A percentile compares a stretch with the other conserved stretches of the same genome.
Evolutionary conservation across 2,888 invertebrate genomes (phyloP).

Genomic region (Leucania comma): DNA sequence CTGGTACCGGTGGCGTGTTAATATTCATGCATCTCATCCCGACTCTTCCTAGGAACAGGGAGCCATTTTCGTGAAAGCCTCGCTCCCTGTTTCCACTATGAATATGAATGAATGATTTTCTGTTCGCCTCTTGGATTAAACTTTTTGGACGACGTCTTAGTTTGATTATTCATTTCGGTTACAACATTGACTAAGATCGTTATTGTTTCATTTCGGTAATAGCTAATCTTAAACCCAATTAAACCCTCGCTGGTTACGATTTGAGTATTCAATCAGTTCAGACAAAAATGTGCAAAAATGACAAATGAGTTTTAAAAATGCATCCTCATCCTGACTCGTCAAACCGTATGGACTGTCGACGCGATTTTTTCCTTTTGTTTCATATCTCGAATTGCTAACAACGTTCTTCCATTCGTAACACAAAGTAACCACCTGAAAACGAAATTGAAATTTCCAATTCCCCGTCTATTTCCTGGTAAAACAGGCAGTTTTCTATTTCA

Average conservation of each 20-base stretch:
- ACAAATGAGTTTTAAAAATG: conserved; percentile 40
- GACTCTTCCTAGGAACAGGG: conserved; percentile 83
- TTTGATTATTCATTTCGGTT: conserved; percentile 60
- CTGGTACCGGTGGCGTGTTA: conserved; percentile 85
- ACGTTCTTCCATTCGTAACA: conserved; percentile 73
- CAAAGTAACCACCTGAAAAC: conserved; percentile 80
- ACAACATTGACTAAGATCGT: conserved; percentile 18
- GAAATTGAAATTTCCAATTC: conserved; percentile 87
- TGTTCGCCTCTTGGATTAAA: conserved; percentile 86
- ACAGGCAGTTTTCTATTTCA: conserved; percentile 85
- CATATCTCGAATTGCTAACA: conserved; percentile 60
- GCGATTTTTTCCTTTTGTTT: conserved; percentile 50
- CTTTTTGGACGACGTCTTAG: conserved; percentile 72
- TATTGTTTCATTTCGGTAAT: conserved; percentile 23
- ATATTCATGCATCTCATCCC: conserved; percentile 90
- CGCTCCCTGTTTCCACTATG: conserved; percentile 82
- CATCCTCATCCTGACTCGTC: conserved; percentile 51
- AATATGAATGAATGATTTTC: conserved; percentile 89
- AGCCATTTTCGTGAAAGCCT: conserved; percentile 89
- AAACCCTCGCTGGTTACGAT: background rate
- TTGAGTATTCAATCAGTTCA: conserved; percentile 8
- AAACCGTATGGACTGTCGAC: conserved; percentile 28
- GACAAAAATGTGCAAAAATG: conserved; percentile 20
- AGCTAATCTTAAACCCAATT: background rate
- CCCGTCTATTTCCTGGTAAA: conserved; percentile 87